A percentile compares a stretch with the other conserved stretches of the same genome.
These are phyloP conservation scores for Stomatorhinus walkeri DNA, from an alignment of 2,797 vertebrate genomes.

Conservation along the genomic window DNA sequence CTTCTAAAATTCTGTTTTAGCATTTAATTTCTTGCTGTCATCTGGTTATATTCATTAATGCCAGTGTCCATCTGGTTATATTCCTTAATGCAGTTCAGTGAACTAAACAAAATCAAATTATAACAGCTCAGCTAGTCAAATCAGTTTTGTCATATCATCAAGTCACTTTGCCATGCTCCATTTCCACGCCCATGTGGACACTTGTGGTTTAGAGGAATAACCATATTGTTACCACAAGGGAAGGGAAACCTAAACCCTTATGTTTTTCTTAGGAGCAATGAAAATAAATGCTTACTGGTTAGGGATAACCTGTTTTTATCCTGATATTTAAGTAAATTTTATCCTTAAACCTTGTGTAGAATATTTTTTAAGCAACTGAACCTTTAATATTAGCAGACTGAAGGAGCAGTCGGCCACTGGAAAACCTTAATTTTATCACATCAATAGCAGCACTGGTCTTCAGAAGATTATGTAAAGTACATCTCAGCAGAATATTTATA, in stretches of 20 bases:
- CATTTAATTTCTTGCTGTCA: not conserved
- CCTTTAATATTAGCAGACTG: not conserved
- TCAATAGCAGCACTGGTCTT: not conserved
- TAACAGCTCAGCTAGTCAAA: not conserved
- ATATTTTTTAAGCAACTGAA: not conserved
- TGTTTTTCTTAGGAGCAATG: not conserved
- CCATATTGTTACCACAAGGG: not conserved
- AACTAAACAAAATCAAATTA: not conserved
- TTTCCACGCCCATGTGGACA: not conserved
- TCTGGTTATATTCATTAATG: not conserved
- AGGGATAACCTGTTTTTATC: not conserved
- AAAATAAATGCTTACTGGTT: not conserved
- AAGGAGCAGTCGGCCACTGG: not conserved
- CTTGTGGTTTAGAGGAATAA: not conserved
- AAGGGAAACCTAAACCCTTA: not conserved
- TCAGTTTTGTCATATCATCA: not conserved
- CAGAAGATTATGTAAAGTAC: not conserved
- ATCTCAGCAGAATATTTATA: not conserved
- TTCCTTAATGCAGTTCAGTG: not conserved
- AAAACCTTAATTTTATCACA: constrained; percentile 1
- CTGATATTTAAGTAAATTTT: not conserved
- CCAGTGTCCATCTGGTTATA: not conserved
- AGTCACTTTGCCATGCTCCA: not conserved
- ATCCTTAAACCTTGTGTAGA: not conserved
- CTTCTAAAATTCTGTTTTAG: not conserved